Evolutionary conservation across 2,113 vertebrate species (phyloP).

Genomic region (Sturnus vulgaris): DNA sequence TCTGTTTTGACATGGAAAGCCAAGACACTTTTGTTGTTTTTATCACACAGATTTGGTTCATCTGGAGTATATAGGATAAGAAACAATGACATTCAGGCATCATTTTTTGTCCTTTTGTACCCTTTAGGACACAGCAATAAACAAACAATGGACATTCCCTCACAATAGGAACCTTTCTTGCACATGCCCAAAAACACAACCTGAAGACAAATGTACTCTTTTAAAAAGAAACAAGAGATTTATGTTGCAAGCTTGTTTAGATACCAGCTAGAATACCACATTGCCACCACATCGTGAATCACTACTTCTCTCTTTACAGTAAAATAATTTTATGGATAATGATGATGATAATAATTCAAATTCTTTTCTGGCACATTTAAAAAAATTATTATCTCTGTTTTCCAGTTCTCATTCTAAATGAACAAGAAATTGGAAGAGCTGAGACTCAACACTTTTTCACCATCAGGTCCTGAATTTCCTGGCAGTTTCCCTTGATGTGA

Average conservation of each 20-base stretch:
- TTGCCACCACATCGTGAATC: neutral
- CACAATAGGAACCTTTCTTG: neutral
- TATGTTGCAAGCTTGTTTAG: neutral
- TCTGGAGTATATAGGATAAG: neutral
- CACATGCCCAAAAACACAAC: neutral
- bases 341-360: neutral
- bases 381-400: neutral
- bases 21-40: neutral
- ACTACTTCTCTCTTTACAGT: neutral
- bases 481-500: neutral
- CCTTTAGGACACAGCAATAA: neutral
- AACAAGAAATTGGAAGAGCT: neutral
- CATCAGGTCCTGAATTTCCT: neutral
- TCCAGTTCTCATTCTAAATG: neutral
- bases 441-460: neutral
- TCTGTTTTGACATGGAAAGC: neutral
- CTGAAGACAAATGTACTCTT: conserved; percentile 4
- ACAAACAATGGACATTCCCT: neutral
- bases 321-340: neutral
- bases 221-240: neutral
- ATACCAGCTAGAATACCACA: neutral
- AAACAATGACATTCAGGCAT: neutral
- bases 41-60: neutral
- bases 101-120: neutral
- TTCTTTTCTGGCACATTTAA: neutral